Conservation (phyloP, 2,888 invertebrate genomes). For the Sepiola atlantica region DNA sequence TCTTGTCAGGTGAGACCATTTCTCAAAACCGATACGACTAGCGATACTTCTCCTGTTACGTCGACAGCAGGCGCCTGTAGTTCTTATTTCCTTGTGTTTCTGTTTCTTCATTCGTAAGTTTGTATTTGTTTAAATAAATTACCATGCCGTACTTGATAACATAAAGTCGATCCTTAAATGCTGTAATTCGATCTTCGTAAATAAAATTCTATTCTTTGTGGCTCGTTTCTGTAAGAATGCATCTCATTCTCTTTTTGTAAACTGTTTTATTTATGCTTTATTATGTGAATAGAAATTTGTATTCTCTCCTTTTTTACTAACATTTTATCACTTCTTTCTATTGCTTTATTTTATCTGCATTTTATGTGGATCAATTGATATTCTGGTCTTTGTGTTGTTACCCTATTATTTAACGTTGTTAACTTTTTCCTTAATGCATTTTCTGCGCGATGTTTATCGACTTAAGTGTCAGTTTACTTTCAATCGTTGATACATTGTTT, state of each 20-base stretch:
- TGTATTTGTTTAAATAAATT: background rate
- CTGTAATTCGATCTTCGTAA: background rate
- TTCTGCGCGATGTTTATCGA: too few species aligned
- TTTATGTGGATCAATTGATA: too few species aligned
- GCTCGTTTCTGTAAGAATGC: background rate
- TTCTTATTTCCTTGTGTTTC: background rate
- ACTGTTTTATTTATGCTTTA: background rate
- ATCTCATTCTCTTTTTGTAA: background rate
- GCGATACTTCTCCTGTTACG: background rate
- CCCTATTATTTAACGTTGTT: too few species aligned
- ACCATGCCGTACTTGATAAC: background rate
- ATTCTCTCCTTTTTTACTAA: background rate
- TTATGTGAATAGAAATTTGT: background rate
- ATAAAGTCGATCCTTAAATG: background rate
- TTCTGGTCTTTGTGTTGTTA: too few species aligned
- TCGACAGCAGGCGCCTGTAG: background rate
- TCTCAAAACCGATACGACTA: background rate
- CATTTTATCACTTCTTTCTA: background rate
- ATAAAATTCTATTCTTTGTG: background rate
- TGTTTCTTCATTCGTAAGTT: background rate
- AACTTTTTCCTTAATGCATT: too few species aligned
- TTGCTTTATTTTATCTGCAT: background rate
- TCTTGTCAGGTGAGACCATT: constrained; percentile 32
- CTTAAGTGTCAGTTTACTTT: too few species aligned
- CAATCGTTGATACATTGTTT: too few species aligned